phyloP scores from a whole-genome alignment of 2,797 vertebrate genomes.

The Calcarius lapponicus region DNA sequence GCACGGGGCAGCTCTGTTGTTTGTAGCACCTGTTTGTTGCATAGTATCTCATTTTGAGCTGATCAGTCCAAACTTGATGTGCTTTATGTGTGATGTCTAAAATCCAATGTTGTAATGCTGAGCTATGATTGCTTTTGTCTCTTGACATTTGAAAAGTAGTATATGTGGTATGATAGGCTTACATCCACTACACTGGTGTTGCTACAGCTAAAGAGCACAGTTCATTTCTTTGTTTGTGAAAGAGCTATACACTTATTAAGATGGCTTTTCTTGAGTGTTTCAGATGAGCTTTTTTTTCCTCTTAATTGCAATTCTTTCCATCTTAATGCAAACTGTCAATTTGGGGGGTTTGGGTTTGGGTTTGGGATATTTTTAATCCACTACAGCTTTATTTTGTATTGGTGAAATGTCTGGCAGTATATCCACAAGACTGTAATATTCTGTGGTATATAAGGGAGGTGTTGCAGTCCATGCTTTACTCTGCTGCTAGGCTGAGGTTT shows the following conservation, averaged over 20 bases:
- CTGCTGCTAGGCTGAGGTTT: neutral
- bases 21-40: neutral
- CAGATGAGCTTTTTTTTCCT: neutral
- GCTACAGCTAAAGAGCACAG: neutral
- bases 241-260: neutral
- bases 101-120: neutral
- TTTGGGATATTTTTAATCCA: neutral
- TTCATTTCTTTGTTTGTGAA: neutral
- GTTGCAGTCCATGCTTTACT: neutral
- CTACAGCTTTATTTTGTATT: neutral
- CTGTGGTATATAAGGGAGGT: neutral
- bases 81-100: neutral
- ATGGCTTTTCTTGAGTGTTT: neutral
- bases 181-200: neutral
- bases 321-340: neutral
- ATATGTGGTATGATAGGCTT: neutral
- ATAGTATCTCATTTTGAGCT: neutral
- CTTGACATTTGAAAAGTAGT: neutral
- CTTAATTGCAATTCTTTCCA: neutral
- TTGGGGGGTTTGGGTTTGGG: neutral
- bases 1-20: neutral
- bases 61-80: neutral
- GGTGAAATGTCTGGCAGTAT: neutral
- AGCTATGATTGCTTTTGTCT: neutral
- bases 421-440: neutral